These are phyloP conservation scores for Dugesia japonica DNA, from an alignment of 2,888 invertebrate genomes.

Conservation along the genomic window DNA sequence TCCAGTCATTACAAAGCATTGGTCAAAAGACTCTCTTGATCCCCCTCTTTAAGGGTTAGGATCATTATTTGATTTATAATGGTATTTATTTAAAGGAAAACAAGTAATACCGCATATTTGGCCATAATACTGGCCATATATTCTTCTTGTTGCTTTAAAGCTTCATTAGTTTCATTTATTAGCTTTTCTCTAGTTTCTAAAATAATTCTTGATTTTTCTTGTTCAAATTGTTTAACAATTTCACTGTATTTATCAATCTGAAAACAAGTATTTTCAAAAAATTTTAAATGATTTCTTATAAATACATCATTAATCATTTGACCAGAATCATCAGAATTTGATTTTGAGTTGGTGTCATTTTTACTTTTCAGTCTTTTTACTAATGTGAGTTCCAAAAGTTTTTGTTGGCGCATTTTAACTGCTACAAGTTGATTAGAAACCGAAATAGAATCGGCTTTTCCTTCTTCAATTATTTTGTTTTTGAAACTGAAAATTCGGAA, in stretches of 20 bases:
- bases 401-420: background rate
- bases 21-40: too few species aligned
- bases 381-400: background rate
- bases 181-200: background rate
- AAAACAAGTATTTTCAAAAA: background rate
- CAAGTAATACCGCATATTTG: background rate
- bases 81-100: too few species aligned
- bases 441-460: background rate
- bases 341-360: background rate
- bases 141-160: background rate
- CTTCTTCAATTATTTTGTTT: background rate
- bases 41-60: too few species aligned
- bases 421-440: background rate
- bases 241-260: background rate
- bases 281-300: too few species aligned
- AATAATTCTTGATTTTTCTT: background rate
- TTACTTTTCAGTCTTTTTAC: background rate
- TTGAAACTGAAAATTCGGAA: background rate
- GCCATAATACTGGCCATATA: background rate
- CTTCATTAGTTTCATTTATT: background rate
- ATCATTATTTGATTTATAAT: too few species aligned
- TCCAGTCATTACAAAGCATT: too few species aligned
- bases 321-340: background rate
- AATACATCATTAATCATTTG: background rate
- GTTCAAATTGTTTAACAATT: background rate